Percentiles rank a stretch among this genome's conserved stretches.
These are phyloP conservation scores for Seriola aureovittata DNA, from an alignment of 2,113 vertebrate genomes.

Conservation along the genomic window DNA sequence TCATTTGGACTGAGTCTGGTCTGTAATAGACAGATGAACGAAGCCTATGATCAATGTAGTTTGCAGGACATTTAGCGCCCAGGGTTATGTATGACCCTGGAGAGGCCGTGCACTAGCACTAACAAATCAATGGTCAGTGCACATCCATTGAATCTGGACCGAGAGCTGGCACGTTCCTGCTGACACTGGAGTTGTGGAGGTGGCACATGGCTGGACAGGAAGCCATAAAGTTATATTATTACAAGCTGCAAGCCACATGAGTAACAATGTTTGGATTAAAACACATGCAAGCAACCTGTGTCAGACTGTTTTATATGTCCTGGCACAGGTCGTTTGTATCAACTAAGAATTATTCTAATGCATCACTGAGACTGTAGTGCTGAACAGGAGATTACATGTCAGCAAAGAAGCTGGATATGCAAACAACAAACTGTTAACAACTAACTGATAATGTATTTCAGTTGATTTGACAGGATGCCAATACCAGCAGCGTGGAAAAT, in stretches of 20 bases:
- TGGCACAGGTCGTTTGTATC: slow-evolving; percentile 20
- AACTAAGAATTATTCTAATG: slow-evolving; percentile 39
- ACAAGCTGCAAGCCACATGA: slow-evolving; percentile 27
- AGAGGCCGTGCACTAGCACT: slow-evolving; percentile 51
- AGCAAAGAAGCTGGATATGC: slow-evolving; percentile 1
- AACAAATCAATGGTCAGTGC: slow-evolving; percentile 75
- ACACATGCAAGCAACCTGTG: slow-evolving; percentile 8
- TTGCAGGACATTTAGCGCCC: slow-evolving; percentile 76
- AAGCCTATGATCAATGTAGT: slow-evolving; percentile 76
- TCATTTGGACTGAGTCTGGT: slow-evolving; percentile 29
- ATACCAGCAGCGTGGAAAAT: background rate
- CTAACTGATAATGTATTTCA: slow-evolving; percentile 1
- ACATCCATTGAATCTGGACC: slow-evolving; percentile 53
- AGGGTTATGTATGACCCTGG: slow-evolving; percentile 76
- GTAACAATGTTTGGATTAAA: slow-evolving; percentile 44
- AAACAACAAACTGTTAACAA: slow-evolving; percentile 13
- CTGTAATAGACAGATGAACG: slow-evolving; percentile 47
- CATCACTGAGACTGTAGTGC: background rate
- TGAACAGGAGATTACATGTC: slow-evolving; percentile 4
- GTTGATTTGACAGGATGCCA: slow-evolving; percentile 11
- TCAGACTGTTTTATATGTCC: slow-evolving; percentile 24
- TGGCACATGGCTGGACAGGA: slow-evolving; percentile 49
- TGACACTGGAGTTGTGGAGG: slow-evolving; percentile 42
- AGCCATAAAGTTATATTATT: slow-evolving; percentile 48
- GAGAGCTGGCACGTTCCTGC: slow-evolving; percentile 59